Percentiles rank a stretch among this genome's conserved stretches.
These are phyloP conservation scores for Carettochelys insculpta DNA, from an alignment of 2,113 vertebrate genomes.

Conservation along the genomic window DNA sequence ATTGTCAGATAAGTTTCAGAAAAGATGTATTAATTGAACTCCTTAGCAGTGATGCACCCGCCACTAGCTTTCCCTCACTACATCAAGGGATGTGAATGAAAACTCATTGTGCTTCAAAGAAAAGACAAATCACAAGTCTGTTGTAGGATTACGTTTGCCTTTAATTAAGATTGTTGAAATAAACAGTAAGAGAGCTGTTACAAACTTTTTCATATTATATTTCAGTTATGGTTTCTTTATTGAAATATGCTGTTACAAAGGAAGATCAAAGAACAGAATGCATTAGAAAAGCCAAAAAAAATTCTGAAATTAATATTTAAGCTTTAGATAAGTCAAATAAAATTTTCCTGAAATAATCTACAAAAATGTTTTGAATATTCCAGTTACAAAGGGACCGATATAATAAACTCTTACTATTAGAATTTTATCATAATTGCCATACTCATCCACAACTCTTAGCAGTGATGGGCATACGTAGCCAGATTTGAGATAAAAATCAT, in stretches of 20 bases:
- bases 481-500: conserved; percentile 4
- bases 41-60: conserved; percentile 54
- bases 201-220: conserved; percentile 61
- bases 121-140: conserved; percentile 60
- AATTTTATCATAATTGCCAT: conserved; percentile 8
- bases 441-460: not conserved
- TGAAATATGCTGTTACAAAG: conserved; percentile 68
- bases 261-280: conserved; percentile 58
- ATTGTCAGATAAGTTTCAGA: conserved; percentile 68
- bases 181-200: conserved; percentile 54
- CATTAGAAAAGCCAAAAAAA: conserved; percentile 39
- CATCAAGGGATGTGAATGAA: conserved; percentile 77
- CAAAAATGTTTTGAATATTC: conserved; percentile 52
- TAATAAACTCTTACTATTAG: conserved; percentile 40
- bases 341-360: conserved; percentile 45
- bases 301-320: conserved; percentile 27
- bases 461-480: not conserved
- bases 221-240: conserved; percentile 70
- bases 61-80: conserved; percentile 60
- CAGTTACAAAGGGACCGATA: conserved; percentile 24
- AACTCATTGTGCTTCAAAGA: conserved; percentile 77
- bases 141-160: conserved; percentile 66
- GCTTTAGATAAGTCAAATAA: conserved; percentile 20
- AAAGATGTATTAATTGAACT: conserved; percentile 71
- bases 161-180: conserved; percentile 71